Evolutionary conservation across 1,140 invertebrate genomes (phyloP), one percentile per base, ranked within the genome.

Genomic region (Drosophila truncata): DNA sequence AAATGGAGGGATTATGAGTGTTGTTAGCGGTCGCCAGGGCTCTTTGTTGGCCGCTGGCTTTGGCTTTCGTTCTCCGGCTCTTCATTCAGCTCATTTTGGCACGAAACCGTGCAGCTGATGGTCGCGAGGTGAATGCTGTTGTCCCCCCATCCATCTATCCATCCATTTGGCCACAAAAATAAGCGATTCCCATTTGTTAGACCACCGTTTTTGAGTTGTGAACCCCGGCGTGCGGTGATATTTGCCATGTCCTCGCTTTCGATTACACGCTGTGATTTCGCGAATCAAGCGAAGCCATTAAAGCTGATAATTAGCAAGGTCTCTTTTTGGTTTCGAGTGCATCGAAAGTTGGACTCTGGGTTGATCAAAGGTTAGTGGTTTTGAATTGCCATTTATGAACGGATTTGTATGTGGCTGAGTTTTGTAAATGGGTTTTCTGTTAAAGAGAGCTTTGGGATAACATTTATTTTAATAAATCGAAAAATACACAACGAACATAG

Each of bases 1-100:
- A 87, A 87, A 87, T 90, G 84, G 80, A 74, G 77, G 85, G 84
- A 87, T 87, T 87, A 87, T 87, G 84, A 87, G 73, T 84, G 84
- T 84, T 88, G 84, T 88, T 87, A 84, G 85, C 55, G 84, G 84
- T 83, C 86, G 83, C 64, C 55, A 42, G 72, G 42, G 61, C 61
- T 59, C 62, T 78, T 80, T 69, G 35, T 47, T 50, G 55, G 50
- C 58, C 42, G 65, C 59, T 61, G 47, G 47, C 25, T 66, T 80
- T 60, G 49, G 39, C 37, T 79, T 62, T 46, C 31, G 35, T 18
- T 44, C 66, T 63, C 55, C 47, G 41, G 29, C 35, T 61, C 55
- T 39, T 29, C 27, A 25, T 52, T 81, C 70, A 61, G 57, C 67
- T 88, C 67, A 73, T 80, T 87, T 88, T 83, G 84, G 65, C 54